Evolutionary conservation across 2,888 invertebrate genomes (phyloP), one percentile per base, ranked within the genome.

Genomic region (Camponotus fellah): DNA sequence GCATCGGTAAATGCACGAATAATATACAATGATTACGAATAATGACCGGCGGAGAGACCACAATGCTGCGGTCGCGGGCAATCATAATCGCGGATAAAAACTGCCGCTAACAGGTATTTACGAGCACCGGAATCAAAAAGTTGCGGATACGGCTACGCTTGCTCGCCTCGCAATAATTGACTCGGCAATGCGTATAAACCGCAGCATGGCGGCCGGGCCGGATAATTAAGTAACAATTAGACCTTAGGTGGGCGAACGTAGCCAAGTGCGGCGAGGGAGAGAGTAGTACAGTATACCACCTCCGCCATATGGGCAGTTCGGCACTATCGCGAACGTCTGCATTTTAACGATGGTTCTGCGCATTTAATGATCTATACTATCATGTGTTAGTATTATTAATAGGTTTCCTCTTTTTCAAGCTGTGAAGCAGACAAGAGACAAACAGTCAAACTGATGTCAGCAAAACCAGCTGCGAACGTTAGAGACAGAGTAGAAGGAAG

Each of bases 171-270:
- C 90, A 91, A 93, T 93, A 93, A 93, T 93, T 92, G 92, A 92
- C 91, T 91, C 91, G 91, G 92, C 93, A 92, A 92, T 92, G 91
- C 92, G 92, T 93, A 92, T 92, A 93, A 93, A 94, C 93, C 93
- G 93, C 93, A 94, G 87, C 89, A 94, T 92, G 92, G 93, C 93
- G 90, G 91, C 88, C 90, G 89, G 82, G 87, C 26, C 85, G 92
- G 93, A 94, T 94, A 94, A 94, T 94, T 93, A 94, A 94, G 92
- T 92, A 93, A 93, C 92, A 93, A 94, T 94, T 93, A 94, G 90
- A 91, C 90, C 77, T 92, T 92, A 91, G 92, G 92, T 92, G 92
- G 92, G 89, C 89, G 91, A 90, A 75, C 90, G 90, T 90, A 89
- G 87, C 83, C 85, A 87, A 88, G 87, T 80, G 84, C 84, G 85